These are phyloP conservation scores for Mythimna vitellina DNA, from an alignment of 2,888 invertebrate genomes.

Conservation along the genomic window DNA sequence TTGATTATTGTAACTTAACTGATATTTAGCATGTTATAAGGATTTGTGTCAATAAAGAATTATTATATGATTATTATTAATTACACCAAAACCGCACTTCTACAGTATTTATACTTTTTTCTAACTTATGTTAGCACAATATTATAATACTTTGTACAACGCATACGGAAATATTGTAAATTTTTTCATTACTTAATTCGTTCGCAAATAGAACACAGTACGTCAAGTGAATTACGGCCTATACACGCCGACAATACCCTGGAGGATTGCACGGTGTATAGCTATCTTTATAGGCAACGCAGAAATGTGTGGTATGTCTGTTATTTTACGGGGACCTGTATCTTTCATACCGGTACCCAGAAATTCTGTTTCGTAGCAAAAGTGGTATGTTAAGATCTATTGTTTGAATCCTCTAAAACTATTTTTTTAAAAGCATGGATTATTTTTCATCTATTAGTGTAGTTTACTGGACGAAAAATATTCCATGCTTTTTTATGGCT, in stretches of 20 bases:
- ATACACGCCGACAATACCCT: not conserved
- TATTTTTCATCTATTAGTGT: too few species aligned
- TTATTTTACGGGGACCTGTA: slow-evolving; percentile 4
- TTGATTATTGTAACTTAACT: too few species aligned
- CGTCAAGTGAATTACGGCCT: not conserved
- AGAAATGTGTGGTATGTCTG: slow-evolving; percentile 2
- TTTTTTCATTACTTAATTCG: slow-evolving; percentile 12
- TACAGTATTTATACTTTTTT: too few species aligned
- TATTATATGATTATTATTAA: too few species aligned
- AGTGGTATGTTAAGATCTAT: not conserved
- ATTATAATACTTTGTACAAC: not conserved
- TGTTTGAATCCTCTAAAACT: not conserved
- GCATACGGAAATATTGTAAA: not conserved
- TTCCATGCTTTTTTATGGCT: not conserved
- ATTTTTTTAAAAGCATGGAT: too few species aligned
- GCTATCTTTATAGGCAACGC: not conserved
- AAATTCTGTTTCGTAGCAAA: not conserved
- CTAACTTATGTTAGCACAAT: not conserved
- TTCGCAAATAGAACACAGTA: slow-evolving; percentile 16
- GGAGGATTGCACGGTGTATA: not conserved
- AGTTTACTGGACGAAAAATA: not conserved
- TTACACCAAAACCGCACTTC: too few species aligned
- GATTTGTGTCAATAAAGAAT: too few species aligned
- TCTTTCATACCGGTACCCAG: not conserved
- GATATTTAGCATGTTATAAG: too few species aligned